Conservation (phyloP, 1,140 invertebrate genomes). For the Dendrolimus kikuchii region DNA sequence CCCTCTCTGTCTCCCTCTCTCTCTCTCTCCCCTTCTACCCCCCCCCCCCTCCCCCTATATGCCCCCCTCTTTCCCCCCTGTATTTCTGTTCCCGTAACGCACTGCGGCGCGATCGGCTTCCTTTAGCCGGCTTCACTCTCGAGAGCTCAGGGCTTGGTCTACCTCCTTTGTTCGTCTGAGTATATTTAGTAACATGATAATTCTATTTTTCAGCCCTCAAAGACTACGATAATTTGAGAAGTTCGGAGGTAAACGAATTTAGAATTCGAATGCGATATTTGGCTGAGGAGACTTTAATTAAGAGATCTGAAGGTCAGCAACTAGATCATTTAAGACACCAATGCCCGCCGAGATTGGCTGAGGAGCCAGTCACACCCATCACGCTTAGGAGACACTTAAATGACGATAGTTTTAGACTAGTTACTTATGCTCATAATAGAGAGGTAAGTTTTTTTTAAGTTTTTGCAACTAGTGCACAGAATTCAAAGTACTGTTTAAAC, state of each 20-base stretch:
- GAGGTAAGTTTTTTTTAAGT: constrained; percentile 3
- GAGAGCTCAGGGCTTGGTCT: neutral
- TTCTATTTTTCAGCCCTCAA: constrained; percentile 74
- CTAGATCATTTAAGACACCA: constrained; percentile 83
- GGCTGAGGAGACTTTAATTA: constrained; percentile 81
- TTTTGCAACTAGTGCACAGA: too few species aligned
- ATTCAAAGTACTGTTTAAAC: too few species aligned
- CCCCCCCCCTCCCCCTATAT: too few species aligned
- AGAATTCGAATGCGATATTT: constrained; percentile 85
- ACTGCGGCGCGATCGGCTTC: too few species aligned
- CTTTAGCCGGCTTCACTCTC: neutral
- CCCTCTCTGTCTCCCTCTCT: too few species aligned
- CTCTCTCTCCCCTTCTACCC: too few species aligned
- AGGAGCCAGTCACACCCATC: constrained; percentile 74
- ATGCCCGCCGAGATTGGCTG: constrained; percentile 82
- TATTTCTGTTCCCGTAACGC: too few species aligned
- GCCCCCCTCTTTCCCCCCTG: too few species aligned
- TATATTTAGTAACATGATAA: neutral
- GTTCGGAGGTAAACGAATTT: constrained; percentile 92
- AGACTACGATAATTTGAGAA: constrained; percentile 86
- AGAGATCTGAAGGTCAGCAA: constrained; percentile 78
- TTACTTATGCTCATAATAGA: constrained; percentile 62
- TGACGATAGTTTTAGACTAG: constrained; percentile 77
- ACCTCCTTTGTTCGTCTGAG: too few species aligned
- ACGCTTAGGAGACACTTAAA: constrained; percentile 77